Base-by-base conservation (phyloP, 1,140 invertebrate genomes). In the Thalassaphorura encarpata region DNA sequence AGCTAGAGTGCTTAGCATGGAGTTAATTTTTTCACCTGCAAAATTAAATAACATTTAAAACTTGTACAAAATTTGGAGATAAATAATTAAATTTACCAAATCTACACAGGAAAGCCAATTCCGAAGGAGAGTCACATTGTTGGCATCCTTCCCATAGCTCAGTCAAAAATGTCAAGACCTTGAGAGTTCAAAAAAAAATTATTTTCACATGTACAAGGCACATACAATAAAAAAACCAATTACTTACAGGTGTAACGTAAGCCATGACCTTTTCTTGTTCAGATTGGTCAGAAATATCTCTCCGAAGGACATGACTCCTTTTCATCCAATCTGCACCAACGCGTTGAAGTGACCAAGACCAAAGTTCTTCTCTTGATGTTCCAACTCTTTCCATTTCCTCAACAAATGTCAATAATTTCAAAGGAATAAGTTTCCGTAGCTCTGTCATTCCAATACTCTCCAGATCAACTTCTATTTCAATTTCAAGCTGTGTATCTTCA, bases 381-480 rank as follows among this genome's bases (percentile, higher is more conserved):
- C 56, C 62, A 21, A 64, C 48, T 33, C 56, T 33, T 18, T 61
- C 45, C 2, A 64, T 29, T 52, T 64, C 62, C 21, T 41, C 36
- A 3, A 56, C 54, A 18, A 64, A n/a, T 0, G 39, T 50, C 26
- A 52, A 26, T 13, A n/a, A n/a, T n/a, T n/a, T n/a, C n/a, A n/a
- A n/a, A n/a, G n/a, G n/a, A n/a, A n/a, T n/a, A n/a, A n/a, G n/a
- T n/a, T n/a, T n/a, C n/a, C n/a, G n/a, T n/a, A n/a, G n/a, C n/a
- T n/a, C n/a, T n/a, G n/a, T n/a, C n/a, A n/a, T n/a, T n/a, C n/a
- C n/a, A n/a, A n/a, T n/a, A n/a, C n/a, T n/a, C n/a, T n/a, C n/a
- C n/a, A n/a, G n/a, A n/a, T n/a, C n/a, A n/a, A n/a, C n/a, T n/a
- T n/a, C n/a, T n/a, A n/a, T n/a, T n/a, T n/a, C n/a, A n/a, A n/a